Conservation (phyloP, 2,113 vertebrate species). For the Nannobrachium achirus region DNA sequence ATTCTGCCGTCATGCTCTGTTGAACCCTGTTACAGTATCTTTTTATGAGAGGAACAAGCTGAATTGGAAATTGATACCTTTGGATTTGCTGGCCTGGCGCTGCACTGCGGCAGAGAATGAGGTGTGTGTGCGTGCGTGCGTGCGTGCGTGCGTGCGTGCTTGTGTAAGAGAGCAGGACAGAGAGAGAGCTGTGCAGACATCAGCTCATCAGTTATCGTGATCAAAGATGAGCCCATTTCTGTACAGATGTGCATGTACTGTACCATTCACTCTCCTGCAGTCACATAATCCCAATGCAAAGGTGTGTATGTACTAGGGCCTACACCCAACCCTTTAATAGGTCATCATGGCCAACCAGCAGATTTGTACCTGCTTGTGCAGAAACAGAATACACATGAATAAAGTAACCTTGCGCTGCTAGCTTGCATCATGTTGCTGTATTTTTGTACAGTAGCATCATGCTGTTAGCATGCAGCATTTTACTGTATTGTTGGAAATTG, state of each 20-base stretch:
- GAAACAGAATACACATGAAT: constrained; percentile 3
- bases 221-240: constrained; percentile 60
- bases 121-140: constrained; percentile 40
- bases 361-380: background rate
- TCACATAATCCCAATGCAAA: background rate
- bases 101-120: constrained; percentile 79
- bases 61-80: constrained; percentile 63
- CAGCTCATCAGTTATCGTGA: constrained; percentile 73
- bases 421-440: constrained; percentile 19
- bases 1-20: constrained; percentile 9
- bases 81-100: constrained; percentile 69
- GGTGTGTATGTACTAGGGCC: too few species aligned
- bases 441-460: constrained; percentile 7
- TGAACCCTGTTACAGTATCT: constrained; percentile 8
- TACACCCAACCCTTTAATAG: background rate
- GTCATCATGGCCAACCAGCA: background rate
- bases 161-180: constrained; percentile 1
- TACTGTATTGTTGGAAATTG: too few species aligned
- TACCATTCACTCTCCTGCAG: background rate
- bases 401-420: constrained; percentile 14
- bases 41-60: constrained; percentile 38
- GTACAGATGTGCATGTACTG: constrained; percentile 31
- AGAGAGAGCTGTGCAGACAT: constrained; percentile 50
- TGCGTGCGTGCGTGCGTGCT: constrained; percentile 31
- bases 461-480: too few species aligned